Percentiles rank a stretch among this genome's conserved stretches.
Evolutionary conservation across 2,797 vertebrate genomes (phyloP).

Genomic region (Orientallactaga sibirica): DNA sequence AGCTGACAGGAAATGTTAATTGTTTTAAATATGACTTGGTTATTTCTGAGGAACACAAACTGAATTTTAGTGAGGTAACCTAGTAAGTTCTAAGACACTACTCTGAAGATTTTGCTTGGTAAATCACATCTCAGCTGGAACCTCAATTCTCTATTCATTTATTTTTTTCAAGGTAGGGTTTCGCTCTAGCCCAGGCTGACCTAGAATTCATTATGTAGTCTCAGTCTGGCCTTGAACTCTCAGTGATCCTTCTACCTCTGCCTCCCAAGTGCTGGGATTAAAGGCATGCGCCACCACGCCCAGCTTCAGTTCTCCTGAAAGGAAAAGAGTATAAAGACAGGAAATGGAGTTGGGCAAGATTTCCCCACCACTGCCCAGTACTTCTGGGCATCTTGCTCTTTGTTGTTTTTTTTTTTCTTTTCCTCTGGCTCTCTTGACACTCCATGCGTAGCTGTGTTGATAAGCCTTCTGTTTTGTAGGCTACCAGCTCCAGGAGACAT

Average conservation of each 20-base stretch:
- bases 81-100: conserved; percentile 12
- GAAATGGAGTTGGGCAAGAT: conserved; percentile 4
- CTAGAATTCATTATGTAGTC: too few species aligned
- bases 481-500: background rate
- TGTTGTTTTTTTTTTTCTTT: background rate
- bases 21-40: background rate
- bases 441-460: background rate
- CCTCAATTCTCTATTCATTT: background rate
- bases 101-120: conserved; percentile 35
- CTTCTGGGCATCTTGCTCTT: background rate
- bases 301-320: background rate
- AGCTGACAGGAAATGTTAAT: background rate
- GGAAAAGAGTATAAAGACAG: background rate
- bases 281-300: too few species aligned
- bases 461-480: conserved; percentile 18
- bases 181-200: too few species aligned
- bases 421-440: background rate
- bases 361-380: background rate
- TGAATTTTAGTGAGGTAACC: conserved; percentile 12
- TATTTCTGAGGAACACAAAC: conserved; percentile 28
- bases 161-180: too few species aligned
- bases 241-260: too few species aligned
- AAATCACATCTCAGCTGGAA: conserved; percentile 29
- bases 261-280: too few species aligned
- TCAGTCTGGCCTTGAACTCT: too few species aligned